phyloP scores from a whole-genome alignment of 2,888 invertebrate species.

The Rugalucina vietnamica region DNA sequence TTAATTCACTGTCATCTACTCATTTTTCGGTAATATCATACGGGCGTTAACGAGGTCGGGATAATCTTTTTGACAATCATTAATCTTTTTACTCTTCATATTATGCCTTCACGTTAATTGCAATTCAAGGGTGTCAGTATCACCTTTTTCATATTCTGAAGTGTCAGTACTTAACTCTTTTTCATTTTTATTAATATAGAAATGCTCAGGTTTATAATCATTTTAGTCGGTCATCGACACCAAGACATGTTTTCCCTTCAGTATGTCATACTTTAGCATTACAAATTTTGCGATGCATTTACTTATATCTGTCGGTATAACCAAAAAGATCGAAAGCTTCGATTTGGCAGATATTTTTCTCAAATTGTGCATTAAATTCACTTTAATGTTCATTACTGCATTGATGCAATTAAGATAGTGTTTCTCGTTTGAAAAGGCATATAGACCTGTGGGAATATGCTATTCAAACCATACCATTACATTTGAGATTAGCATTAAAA shows the following conservation, averaged over 20 bases:
- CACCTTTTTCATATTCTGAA: too few relatives aligned
- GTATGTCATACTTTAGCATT: too few relatives aligned
- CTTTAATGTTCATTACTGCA: background rate
- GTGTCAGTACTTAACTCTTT: too few relatives aligned
- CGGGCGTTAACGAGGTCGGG: background rate
- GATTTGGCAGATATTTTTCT: background rate
- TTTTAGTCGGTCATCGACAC: too few relatives aligned
- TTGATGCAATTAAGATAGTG: background rate
- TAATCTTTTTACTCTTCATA: background rate
- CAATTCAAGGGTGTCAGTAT: too few relatives aligned
- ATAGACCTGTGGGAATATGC: background rate
- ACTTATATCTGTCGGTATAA: too few relatives aligned
- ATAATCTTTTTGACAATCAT: background rate
- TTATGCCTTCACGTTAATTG: too few relatives aligned
- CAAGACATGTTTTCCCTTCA: too few relatives aligned
- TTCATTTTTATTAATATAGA: too few relatives aligned
- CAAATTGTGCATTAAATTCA: background rate
- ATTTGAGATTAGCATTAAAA: background rate
- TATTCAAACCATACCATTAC: background rate
- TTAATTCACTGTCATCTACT: background rate
- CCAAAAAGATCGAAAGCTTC: slow-evolving; percentile 3
- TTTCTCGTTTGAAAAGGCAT: background rate
- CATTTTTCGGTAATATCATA: background rate
- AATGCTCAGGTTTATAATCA: too few relatives aligned
- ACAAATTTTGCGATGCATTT: too few relatives aligned